Percentiles rank a stretch among this genome's conserved stretches.
These are phyloP conservation scores for Garra rufa DNA, from an alignment of 2,113 vertebrate species.

Conservation along the genomic window DNA sequence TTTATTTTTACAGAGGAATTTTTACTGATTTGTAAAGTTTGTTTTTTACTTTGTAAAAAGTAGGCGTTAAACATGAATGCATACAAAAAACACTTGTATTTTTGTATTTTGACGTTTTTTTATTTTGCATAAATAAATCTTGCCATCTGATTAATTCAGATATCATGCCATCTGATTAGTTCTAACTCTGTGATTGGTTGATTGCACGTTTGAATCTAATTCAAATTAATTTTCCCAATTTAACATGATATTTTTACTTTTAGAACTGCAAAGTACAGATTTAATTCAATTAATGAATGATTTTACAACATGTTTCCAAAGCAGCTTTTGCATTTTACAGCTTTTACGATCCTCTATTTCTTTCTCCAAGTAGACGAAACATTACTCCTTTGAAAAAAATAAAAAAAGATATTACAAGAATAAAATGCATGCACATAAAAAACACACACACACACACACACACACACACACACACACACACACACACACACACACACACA, in stretches of 20 bases:
- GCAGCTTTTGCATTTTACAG: not conserved
- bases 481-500: too few relatives aligned
- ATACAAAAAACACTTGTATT: too few relatives aligned
- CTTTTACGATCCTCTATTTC: not conserved
- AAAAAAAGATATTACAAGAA: not conserved
- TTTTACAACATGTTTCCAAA: not conserved
- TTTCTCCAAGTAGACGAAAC: not conserved
- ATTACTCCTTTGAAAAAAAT: not conserved
- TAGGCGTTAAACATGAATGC: not conserved
- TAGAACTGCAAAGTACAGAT: not conserved
- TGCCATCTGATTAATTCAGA: too few relatives aligned
- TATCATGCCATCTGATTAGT: too few relatives aligned
- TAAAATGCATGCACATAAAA: not conserved
- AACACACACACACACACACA: too few relatives aligned
- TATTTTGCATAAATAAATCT: too few relatives aligned
- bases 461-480: too few relatives aligned
- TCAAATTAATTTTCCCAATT: too few relatives aligned
- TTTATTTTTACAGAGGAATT: not conserved
- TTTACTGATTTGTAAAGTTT: not conserved
- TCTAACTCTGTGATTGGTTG: too few relatives aligned
- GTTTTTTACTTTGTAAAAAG: not conserved
- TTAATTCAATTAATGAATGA: not conserved
- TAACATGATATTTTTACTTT: not conserved
- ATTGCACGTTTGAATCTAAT: too few relatives aligned
- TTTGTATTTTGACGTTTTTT: too few relatives aligned